These are phyloP conservation scores for Laothoe populi DNA, from an alignment of 2,888 invertebrate species.

Conservation along the genomic window DNA sequence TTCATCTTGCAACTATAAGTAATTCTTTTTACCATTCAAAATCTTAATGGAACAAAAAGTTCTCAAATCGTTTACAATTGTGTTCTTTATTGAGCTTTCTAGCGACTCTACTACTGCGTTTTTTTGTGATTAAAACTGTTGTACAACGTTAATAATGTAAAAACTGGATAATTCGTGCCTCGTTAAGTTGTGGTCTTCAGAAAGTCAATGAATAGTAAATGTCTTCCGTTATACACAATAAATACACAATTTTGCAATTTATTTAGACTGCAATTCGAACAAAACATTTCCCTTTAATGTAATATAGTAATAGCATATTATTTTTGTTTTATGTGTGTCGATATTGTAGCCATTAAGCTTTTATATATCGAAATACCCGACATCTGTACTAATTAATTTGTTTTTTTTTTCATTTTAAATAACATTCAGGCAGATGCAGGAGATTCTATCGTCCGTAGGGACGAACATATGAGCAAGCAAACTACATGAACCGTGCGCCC, in stretches of 20 bases:
- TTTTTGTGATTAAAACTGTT: neutral
- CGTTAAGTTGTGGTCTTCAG: too few relatives aligned
- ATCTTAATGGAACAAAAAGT: conserved; percentile 17
- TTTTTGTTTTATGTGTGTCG: too few relatives aligned
- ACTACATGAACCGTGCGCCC: conserved; percentile 41
- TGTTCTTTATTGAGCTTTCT: conserved; percentile 19
- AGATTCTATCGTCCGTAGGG: neutral
- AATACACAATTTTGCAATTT: neutral
- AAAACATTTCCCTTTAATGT: too few relatives aligned
- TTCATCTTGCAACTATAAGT: conserved; percentile 7
- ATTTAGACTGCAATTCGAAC: too few relatives aligned
- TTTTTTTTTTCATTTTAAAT: neutral
- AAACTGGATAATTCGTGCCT: neutral
- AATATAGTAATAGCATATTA: too few relatives aligned
- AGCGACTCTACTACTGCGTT: neutral
- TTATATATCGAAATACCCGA: too few relatives aligned
- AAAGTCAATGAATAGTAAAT: neutral
- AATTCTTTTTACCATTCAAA: conserved; percentile 19
- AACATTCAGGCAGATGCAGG: neutral
- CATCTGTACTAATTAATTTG: too few relatives aligned
- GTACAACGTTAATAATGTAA: neutral
- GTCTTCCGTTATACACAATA: neutral
- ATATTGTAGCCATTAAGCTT: too few relatives aligned
- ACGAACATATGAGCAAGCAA: neutral
- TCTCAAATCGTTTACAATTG: conserved; percentile 1